phyloP scores from a whole-genome alignment of 1,140 invertebrate genomes.

The Trichonephila clavata region DNA sequence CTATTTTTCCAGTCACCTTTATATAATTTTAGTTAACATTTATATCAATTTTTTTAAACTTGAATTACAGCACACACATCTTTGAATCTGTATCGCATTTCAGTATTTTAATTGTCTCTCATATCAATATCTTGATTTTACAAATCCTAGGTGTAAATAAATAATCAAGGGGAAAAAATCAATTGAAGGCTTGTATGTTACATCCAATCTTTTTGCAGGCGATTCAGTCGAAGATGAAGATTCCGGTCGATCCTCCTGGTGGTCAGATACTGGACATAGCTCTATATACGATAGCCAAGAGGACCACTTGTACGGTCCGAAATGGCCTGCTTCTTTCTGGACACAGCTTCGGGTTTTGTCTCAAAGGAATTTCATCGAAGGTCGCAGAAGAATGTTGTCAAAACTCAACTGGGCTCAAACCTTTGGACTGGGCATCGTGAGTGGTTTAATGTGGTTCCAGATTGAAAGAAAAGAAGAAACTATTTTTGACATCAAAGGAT shows the following conservation, averaged over 20 bases:
- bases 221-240: slow-evolving; percentile 83
- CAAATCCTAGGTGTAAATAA: no score
- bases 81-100: no score
- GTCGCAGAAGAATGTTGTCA: slow-evolving; percentile 89
- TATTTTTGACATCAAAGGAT: slow-evolving; percentile 90
- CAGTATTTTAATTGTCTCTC: no score
- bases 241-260: slow-evolving; percentile 85
- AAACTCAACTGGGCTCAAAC: slow-evolving; percentile 91
- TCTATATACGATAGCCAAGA: slow-evolving; percentile 83
- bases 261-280: slow-evolving; percentile 82
- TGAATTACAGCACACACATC: no score
- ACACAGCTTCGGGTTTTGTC: slow-evolving; percentile 90
- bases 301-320: slow-evolving; percentile 75
- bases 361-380: slow-evolving; percentile 89
- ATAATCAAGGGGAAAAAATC: no score
- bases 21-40: no score
- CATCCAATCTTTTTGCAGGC: neutral
- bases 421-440: slow-evolving; percentile 87
- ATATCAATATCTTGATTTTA: no score
- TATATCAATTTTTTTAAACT: no score
- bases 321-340: slow-evolving; percentile 90
- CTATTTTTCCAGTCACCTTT: no score
- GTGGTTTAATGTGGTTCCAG: slow-evolving; percentile 90
- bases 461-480: slow-evolving; percentile 88
- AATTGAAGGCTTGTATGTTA: no score